Conservation (phyloP, 2,797 vertebrate genomes). For the Amniataba percoides region DNA sequence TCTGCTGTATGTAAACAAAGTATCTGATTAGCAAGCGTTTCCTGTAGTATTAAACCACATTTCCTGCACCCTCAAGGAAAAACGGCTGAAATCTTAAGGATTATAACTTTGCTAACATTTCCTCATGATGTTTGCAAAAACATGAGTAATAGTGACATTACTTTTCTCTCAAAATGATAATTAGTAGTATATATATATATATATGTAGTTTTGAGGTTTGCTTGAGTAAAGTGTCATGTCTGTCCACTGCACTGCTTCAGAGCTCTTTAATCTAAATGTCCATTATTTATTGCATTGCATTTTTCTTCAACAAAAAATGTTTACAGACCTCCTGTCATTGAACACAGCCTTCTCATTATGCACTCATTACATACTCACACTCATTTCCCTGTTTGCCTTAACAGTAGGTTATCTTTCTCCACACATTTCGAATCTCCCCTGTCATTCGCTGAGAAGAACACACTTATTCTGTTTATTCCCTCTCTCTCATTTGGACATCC, state of each 20-base stretch:
- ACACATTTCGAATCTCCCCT: constrained; percentile 26
- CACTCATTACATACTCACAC: constrained; percentile 11
- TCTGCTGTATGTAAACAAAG: not conserved
- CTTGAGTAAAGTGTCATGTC: not conserved
- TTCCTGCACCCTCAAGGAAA: not conserved
- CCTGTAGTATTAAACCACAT: not conserved
- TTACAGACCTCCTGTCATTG: not conserved
- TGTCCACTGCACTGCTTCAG: not conserved
- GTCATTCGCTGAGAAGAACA: constrained; percentile 35
- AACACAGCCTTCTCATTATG: not conserved
- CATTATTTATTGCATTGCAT: constrained; percentile 1
- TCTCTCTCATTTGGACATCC: constrained; percentile 59
- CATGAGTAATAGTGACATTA: no score
- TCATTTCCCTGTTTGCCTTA: constrained; percentile 31
- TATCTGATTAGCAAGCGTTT: not conserved
- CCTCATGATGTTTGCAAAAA: not conserved
- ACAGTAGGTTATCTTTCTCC: constrained; percentile 37
- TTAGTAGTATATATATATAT: not conserved
- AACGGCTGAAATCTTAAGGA: not conserved
- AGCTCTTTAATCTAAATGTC: constrained; percentile 18
- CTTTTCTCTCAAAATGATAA: not conserved
- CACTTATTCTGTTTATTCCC: constrained; percentile 37
- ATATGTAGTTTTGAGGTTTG: not conserved
- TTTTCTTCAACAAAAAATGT: not conserved
- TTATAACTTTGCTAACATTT: not conserved